phyloP scores from a whole-genome alignment of 2,797 vertebrate species.

The Gambelia wislizenii region DNA sequence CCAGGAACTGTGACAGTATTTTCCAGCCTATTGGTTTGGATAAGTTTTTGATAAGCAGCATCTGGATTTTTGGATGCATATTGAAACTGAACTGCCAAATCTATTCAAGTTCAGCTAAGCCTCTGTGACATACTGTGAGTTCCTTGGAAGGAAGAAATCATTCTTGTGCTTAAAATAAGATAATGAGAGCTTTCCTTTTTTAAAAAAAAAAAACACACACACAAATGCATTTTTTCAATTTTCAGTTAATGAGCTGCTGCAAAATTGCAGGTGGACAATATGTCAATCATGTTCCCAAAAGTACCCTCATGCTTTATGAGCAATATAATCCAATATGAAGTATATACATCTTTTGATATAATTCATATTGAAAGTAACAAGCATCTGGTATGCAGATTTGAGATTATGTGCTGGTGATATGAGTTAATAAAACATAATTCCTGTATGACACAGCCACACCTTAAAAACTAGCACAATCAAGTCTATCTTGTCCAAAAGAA shows the following conservation, averaged over 20 bases:
- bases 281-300: constrained; percentile 65
- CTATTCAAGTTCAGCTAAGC: constrained; percentile 67
- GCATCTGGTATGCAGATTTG: constrained; percentile 52
- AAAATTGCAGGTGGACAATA: constrained; percentile 68
- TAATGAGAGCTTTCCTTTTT: constrained; percentile 63
- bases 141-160: constrained; percentile 58
- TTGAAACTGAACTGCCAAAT: constrained; percentile 30
- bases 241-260: constrained; percentile 67
- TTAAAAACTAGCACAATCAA: not conserved
- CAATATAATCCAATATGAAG: constrained; percentile 48
- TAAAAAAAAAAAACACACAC: not conserved
- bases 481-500: not conserved
- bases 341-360: constrained; percentile 62
- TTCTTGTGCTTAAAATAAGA: constrained; percentile 60
- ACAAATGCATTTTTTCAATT: constrained; percentile 61
- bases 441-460: not conserved
- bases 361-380: constrained; percentile 59
- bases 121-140: constrained; percentile 41
- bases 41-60: constrained; percentile 58
- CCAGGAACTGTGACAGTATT: constrained; percentile 38
- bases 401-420: constrained; percentile 31
- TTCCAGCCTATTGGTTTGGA: constrained; percentile 60
- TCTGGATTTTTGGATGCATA: constrained; percentile 58
- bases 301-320: constrained; percentile 58
- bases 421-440: constrained; percentile 27